A percentile compares a stretch with the other conserved stretches of the same genome.
These are phyloP conservation scores for Hermaeophaga mercurialis DNA, from an alignment of 2,888 invertebrate species.

Conservation along the genomic window DNA sequence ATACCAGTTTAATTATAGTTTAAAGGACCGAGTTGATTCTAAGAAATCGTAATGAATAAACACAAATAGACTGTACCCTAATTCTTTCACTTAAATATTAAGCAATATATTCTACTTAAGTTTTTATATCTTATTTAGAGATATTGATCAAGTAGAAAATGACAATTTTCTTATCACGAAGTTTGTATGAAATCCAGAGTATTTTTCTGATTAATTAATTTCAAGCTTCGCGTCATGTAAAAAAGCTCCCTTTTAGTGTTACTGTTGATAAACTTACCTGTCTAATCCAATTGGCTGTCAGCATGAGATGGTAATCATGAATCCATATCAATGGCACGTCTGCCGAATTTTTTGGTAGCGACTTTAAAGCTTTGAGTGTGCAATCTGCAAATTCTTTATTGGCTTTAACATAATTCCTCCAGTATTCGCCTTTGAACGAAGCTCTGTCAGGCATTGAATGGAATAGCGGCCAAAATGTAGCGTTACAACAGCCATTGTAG, in stretches of 20 bases:
- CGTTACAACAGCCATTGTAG: constrained; percentile 92
- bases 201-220: no score
- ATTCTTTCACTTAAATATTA: no score
- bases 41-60: no score
- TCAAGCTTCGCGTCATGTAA: no score
- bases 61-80: no score
- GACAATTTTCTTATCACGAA: no score
- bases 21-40: no score
- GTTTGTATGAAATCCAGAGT: no score
- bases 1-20: no score
- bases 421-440: constrained; percentile 80
- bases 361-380: constrained; percentile 70
- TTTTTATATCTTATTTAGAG: no score
- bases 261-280: constrained; percentile 60
- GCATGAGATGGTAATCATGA: constrained; percentile 93
- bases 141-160: no score
- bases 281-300: constrained; percentile 89
- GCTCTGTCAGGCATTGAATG: constrained; percentile 92
- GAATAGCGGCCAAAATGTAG: constrained; percentile 90
- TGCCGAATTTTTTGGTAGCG: constrained; percentile 59
- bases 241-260: neutral
- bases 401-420: constrained; percentile 78
- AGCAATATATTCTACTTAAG: no score
- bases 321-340: constrained; percentile 85
- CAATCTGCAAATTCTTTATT: constrained; percentile 84